Conservation (phyloP, 2,797 vertebrate species). For the Allobates femoralis region DNA sequence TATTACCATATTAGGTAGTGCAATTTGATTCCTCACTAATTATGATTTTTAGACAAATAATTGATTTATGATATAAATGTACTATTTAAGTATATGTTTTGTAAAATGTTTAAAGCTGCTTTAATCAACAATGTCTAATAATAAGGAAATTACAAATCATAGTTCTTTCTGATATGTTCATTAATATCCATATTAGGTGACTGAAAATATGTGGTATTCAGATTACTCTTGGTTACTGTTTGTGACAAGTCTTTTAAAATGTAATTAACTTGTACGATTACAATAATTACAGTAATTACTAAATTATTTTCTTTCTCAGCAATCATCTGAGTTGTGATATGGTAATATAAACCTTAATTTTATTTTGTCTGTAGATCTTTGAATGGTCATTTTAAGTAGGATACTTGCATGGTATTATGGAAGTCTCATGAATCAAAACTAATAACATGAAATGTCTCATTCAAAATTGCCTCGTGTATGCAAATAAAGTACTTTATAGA, state of each 20-base stretch:
- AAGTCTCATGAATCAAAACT: not conserved
- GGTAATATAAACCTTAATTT: conserved; percentile 33
- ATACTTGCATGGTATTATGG: not conserved
- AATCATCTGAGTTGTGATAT: conserved; percentile 27
- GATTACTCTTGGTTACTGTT: conserved; percentile 39
- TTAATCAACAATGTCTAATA: not conserved
- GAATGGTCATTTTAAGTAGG: conserved; percentile 40
- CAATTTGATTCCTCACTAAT: too few relatives aligned
- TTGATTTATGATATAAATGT: too few relatives aligned
- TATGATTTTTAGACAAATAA: too few relatives aligned
- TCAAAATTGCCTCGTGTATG: not conserved
- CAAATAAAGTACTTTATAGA: not conserved
- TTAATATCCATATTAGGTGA: conserved; percentile 28
- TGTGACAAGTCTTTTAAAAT: conserved; percentile 41
- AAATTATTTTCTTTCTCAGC: conserved; percentile 39
- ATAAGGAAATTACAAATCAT: not conserved
- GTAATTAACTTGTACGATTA: conserved; percentile 53
- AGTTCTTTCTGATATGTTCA: conserved; percentile 15
- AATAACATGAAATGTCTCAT: not conserved
- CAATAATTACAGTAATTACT: conserved; percentile 50
- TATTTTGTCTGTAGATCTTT: conserved; percentile 32
- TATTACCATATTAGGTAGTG: too few relatives aligned
- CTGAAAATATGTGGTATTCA: conserved; percentile 36
- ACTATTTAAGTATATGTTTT: not conserved
- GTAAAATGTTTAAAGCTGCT: not conserved